A percentile compares a stretch with the other conserved stretches of the same genome.
Evolutionary conservation across 1,140 invertebrate genomes (phyloP).

Genomic region (Pseudomyrmex pallidus): DNA sequence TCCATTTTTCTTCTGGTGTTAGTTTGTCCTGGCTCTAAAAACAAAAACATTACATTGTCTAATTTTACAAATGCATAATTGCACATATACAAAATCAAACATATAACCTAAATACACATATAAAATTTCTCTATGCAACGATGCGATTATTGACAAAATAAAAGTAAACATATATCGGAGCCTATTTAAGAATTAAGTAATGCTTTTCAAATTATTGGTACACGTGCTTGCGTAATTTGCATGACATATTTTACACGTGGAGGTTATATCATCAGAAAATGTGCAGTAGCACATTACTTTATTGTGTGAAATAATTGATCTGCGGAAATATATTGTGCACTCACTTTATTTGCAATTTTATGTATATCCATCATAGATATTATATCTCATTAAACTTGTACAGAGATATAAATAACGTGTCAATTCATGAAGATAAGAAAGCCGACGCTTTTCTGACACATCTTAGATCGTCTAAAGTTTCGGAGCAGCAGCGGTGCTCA

Average conservation of each 20-base stretch:
- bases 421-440: constrained; percentile 62
- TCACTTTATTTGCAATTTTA: constrained; percentile 77
- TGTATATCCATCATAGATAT: constrained; percentile 73
- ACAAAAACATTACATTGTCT: constrained; percentile 68
- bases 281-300: background rate
- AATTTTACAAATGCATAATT: constrained; percentile 11
- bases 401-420: constrained; percentile 55
- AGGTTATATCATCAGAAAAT: constrained; percentile 63
- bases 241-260: background rate
- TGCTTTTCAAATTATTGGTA: background rate
- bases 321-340: background rate
- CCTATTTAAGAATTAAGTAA: background rate
- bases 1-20: constrained; percentile 89
- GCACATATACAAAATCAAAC: background rate
- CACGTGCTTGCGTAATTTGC: background rate
- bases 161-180: constrained; percentile 2
- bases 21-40: constrained; percentile 89
- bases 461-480: background rate
- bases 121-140: background rate
- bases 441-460: constrained; percentile 9
- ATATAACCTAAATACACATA: constrained; percentile 9
- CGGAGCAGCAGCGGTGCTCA: too few relatives aligned
- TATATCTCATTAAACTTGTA: constrained; percentile 31
- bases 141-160: background rate
- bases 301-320: background rate